These are phyloP conservation scores for Tridacna gigas DNA, from an alignment of 2,888 invertebrate genomes.

Conservation along the genomic window DNA sequence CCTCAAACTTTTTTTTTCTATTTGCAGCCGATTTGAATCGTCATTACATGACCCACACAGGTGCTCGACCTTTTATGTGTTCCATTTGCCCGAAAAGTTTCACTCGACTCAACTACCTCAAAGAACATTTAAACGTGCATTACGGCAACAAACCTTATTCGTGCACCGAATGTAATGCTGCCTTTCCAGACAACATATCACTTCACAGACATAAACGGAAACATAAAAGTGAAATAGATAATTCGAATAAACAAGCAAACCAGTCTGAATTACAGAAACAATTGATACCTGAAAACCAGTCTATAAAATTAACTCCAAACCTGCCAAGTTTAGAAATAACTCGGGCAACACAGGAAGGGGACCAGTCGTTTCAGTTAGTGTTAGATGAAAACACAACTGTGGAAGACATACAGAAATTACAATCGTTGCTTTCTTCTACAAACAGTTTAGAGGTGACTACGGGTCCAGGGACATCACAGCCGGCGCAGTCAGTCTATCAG, in stretches of 20 bases:
- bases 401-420: slow-evolving; percentile 50
- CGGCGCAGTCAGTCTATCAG: slow-evolving; percentile 47
- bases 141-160: slow-evolving; percentile 83
- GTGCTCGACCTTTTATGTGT: slow-evolving; percentile 84
- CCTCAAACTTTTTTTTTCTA: not conserved
- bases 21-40: slow-evolving; percentile 82
- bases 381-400: slow-evolving; percentile 42
- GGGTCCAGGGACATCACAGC: slow-evolving; percentile 18
- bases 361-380: slow-evolving; percentile 45
- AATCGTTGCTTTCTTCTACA: slow-evolving; percentile 37
- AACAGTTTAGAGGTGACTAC: not conserved
- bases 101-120: slow-evolving; percentile 84
- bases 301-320: not conserved
- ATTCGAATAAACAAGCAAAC: slow-evolving; percentile 16
- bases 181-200: slow-evolving; percentile 80
- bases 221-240: slow-evolving; percentile 61
- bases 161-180: slow-evolving; percentile 82
- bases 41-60: slow-evolving; percentile 84
- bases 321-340: slow-evolving; percentile 31
- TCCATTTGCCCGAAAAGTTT: slow-evolving; percentile 84
- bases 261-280: slow-evolving; percentile 45
- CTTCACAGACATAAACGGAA: slow-evolving; percentile 80
- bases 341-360: slow-evolving; percentile 34
- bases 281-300: slow-evolving; percentile 10
- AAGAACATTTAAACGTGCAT: slow-evolving; percentile 85